Evolutionary conservation across 2,888 invertebrate species (phyloP), one percentile per base, ranked within the genome.

Genomic region (Peribatodes rhomboidaria): DNA sequence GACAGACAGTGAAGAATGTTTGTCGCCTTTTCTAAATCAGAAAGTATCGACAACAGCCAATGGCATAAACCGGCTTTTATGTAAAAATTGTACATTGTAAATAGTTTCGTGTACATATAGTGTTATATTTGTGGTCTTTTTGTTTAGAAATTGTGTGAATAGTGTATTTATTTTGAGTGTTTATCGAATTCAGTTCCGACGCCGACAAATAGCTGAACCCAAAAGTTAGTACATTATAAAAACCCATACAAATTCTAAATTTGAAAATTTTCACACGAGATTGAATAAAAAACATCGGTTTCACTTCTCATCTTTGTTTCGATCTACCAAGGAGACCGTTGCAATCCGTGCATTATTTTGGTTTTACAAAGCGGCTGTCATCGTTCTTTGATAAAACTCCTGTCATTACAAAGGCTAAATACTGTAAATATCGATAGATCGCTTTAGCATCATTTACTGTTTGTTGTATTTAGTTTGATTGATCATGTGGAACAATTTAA

Each of bases 71-170:
- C 90, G 90, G 88, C 89, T 90, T 93, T 94, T 92, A 90, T 94
- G 93, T 94, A 93, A 92, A 94, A 94, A 94, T 94, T 95, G 94
- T 95, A 95, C 94, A 95, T 95, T 95, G 95, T 95, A 95, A 94
- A 95, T 95, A 95, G 95, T 94, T 93, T 90, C 88, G 94, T 95
- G 95, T 95, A 95, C 94, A 95, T 95, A 95, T 95, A 95, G 95
- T 95, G 92, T 95, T 95, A 95, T 95, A 95, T 95, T 95, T 95
- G 92, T 93, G 94, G 90, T 87, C 86, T 94, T 94, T 94, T 91
- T 94, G 94, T 94, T 94, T 90, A 88, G 87, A 86, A 89, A 85
- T 92, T 94, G 93, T 94, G 94, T 94, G 94, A 94, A 94, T 94
- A 91, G 92, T 93, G 93, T 92, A 90, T 87, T 65, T 88, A 90